Evolutionary conservation across 2,888 invertebrate genomes (phyloP), one percentile per base, ranked within the genome.

Genomic region (Oligia strigilis): DNA sequence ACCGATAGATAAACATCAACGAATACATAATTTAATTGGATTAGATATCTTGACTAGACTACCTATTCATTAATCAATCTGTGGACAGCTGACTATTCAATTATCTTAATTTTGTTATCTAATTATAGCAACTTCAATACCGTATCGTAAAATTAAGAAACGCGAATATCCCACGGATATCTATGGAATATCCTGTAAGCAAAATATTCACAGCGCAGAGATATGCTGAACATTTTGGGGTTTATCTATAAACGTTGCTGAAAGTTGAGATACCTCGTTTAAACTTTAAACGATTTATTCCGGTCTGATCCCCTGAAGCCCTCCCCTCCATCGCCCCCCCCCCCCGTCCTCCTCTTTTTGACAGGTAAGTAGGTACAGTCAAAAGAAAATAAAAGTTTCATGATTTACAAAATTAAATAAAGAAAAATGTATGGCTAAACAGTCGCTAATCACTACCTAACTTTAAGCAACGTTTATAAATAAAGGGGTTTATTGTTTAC

Each of bases 21-120:
- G 70, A 11, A 80, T 70, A 23, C 55, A 81, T 70, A 49, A 81
- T 81, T 81, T 69, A 40, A 72, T 81, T 72, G 8, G 55, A 14
- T 69, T 64, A 67, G 14, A 43, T 43, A 69, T 62, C 23, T 69
- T 72, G 55, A 81, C 23, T 49, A 23, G 19, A 40, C 64, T 64
- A n/a, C n/a, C n/a, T n/a, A 79, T 17, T 43, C 13, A 82, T 66
- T 49, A 76, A 81, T 75, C 62, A 69, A 64, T 80, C 69, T 43
- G 23, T 72, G 60, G 67, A 58, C 80, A 80, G 80, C 55, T 55
- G 36, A 40, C 69, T 75, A 17, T 69, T 46, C n/a, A 62, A 69
- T 55, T 67, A 69, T 62, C 36, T 36, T 36, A 55, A 55, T n/a
- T 19, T 19, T 60, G 14, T 23, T 52, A 73, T 4, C 2, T 62